A percentile compares a stretch with the other conserved stretches of the same genome.
Evolutionary conservation across 2,113 vertebrate species (phyloP).

Genomic region (Cichladusa arquata): DNA sequence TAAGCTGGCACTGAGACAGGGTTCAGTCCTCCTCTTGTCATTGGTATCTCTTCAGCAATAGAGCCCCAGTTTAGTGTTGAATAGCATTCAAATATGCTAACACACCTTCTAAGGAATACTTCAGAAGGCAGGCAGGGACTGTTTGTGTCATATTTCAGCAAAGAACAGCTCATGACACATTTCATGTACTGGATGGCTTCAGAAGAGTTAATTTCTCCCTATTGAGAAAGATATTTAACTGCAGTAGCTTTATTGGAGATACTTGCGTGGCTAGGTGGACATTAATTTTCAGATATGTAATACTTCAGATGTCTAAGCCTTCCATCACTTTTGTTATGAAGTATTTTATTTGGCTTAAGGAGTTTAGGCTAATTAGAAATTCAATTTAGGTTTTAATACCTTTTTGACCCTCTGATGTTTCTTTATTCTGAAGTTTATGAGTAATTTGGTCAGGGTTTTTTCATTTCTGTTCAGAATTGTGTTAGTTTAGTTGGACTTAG

Average conservation of each 20-base stretch:
- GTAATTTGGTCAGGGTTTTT: neutral
- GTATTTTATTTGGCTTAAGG: neutral
- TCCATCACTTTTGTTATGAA: neutral
- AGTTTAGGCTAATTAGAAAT: neutral
- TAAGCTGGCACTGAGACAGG: neutral
- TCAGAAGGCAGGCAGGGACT: neutral
- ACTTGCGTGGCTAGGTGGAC: neutral
- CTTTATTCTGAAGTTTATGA: neutral
- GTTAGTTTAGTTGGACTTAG: neutral
- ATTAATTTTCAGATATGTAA: neutral
- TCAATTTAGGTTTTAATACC: neutral
- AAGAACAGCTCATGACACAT: neutral
- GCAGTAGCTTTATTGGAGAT: neutral
- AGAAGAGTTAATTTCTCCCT: neutral
- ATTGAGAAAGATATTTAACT: neutral
- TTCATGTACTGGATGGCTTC: neutral
- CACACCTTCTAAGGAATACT: neutral
- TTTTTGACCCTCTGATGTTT: neutral
- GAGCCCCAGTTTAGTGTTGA: neutral
- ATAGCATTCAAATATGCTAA: neutral
- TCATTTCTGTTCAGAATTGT: neutral
- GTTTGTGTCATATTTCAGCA: neutral
- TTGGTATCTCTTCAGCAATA: neutral
- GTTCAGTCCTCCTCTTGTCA: neutral
- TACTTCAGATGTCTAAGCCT: neutral